Base-by-base conservation (phyloP, 2,113 vertebrate species). In the Lamprotornis superbus region DNA sequence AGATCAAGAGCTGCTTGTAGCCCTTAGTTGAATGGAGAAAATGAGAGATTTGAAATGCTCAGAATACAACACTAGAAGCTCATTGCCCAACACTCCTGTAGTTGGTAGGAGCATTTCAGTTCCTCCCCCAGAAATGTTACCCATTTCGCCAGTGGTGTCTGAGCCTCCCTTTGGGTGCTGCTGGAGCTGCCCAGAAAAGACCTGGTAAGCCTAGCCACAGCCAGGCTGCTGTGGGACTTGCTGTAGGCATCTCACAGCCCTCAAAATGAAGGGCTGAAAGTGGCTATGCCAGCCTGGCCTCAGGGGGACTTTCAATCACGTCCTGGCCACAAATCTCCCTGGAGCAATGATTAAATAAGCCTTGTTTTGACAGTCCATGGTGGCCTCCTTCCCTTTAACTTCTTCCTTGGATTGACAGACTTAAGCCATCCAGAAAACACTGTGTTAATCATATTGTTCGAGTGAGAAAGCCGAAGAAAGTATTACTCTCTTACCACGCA, bases 321-420 rank as follows among this genome's bases (percentile, higher is more conserved):
- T 55, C 22, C 53, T 61, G 33, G 28, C 25, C 82, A 49, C 75
- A 92, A 85, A 90, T 46, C 12, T n/a, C 37, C 23, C 42, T 31
- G 65, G 37, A 49, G 42, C 37, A 89, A 80, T 15, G 15, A 52
- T 42, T 35, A 73, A 88, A 87, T 63, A 91, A 92, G 49, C 75
- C 50, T 84, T 82, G 23, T 83, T 96, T 77, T 56, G 55, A 52
- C 60, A 75, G 14, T 5, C 39, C 9, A 0, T 12, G 21, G 67
- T 80, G 73, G 71, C 44, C 59, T 96, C 79, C 71, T 86, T 84
- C 52, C 17, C 22, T 93, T 87, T 70, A 80, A 35, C 63, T 95
- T 83, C 46, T 80, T 85, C 39, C 18, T 56, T 52, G 61, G 52
- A 24, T 7, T 87, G 93, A 49, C 78, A 95, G 77, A 85, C 75